Evolutionary conservation across 2,113 vertebrate species (phyloP), one percentile per base, ranked within the genome.

Genomic region (Connochaetes taurinus): DNA sequence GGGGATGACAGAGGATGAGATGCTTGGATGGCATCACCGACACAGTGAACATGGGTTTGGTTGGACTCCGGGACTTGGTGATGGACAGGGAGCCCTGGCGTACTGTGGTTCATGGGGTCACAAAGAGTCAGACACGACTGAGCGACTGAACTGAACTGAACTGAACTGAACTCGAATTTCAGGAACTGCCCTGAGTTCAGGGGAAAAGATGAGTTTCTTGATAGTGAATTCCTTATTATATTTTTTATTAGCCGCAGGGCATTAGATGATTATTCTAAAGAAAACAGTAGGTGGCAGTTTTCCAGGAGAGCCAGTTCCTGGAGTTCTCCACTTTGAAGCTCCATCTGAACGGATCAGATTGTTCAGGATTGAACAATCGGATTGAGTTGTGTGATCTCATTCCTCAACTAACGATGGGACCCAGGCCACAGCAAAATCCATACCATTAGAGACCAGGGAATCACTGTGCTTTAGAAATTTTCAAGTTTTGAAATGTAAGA

Each of bases 351-450:
- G 5, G 53, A 2, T 13, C 6, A 45, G 7, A 45, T 45, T n/a
- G n/a, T n/a, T n/a, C n/a, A n/a, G n/a, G n/a, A n/a, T n/a, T n/a
- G n/a, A n/a, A n/a, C n/a, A n/a, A n/a, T n/a, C n/a, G n/a, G n/a
- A n/a, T n/a, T n/a, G n/a, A n/a, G n/a, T n/a, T n/a, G n/a, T n/a
- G n/a, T n/a, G n/a, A 71, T 71, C 64, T 36, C n/a, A 71, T 71
- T 71, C 17, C 8, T 19, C 33, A 21, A 21, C n/a, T n/a, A 71
- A 21, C 2, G 4, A 71, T 3, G 21, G 17, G 9, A 71, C n/a
- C 64, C 64, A 5, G 64, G 9, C 64, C n/a, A 23, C 0, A 0
- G 4, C n/a, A 36, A n/a, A 71, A 36, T 21, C n/a, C 64, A 36
- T 5, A 71, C 9, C n/a, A 21, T 19, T 71, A 71, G n/a, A 71